phyloP scores from a whole-genome alignment of 2,113 vertebrate genomes.

The Hippocampus barbouri region DNA sequence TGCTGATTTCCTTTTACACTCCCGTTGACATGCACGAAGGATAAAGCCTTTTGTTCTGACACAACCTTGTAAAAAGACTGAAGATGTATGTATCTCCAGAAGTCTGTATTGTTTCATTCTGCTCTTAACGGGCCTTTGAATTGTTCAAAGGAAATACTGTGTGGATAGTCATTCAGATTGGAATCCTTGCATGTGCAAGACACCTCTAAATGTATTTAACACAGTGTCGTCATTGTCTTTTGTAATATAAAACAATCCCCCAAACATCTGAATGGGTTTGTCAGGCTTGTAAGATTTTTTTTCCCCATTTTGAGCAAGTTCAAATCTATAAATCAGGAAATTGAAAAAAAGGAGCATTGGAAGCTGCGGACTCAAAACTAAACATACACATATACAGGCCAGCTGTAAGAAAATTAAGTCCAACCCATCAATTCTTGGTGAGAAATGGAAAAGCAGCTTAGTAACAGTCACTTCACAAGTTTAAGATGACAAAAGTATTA shows the following conservation, averaged over 20 bases:
- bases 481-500: background rate
- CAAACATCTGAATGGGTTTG: conserved; percentile 7
- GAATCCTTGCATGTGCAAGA: conserved; percentile 50
- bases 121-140: conserved; percentile 28
- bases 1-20: conserved; percentile 17
- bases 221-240: conserved; percentile 49
- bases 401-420: too few species aligned
- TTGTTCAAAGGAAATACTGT: conserved; percentile 22
- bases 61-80: conserved; percentile 28
- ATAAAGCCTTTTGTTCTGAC: conserved; percentile 43
- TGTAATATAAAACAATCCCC: conserved; percentile 52
- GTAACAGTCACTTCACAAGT: too few species aligned
- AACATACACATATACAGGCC: too few species aligned
- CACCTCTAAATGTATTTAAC: conserved; percentile 31
- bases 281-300: conserved; percentile 4
- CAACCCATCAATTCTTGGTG: too few species aligned
- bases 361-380: too few species aligned
- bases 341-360: too few species aligned
- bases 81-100: conserved; percentile 15
- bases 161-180: conserved; percentile 39
- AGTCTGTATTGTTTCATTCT: conserved; percentile 19
- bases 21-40: conserved; percentile 4
- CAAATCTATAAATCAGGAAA: too few species aligned
- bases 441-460: too few species aligned
- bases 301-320: too few species aligned